Conservation (phyloP, 2,888 invertebrate genomes). For the Andrena dorsata region DNA sequence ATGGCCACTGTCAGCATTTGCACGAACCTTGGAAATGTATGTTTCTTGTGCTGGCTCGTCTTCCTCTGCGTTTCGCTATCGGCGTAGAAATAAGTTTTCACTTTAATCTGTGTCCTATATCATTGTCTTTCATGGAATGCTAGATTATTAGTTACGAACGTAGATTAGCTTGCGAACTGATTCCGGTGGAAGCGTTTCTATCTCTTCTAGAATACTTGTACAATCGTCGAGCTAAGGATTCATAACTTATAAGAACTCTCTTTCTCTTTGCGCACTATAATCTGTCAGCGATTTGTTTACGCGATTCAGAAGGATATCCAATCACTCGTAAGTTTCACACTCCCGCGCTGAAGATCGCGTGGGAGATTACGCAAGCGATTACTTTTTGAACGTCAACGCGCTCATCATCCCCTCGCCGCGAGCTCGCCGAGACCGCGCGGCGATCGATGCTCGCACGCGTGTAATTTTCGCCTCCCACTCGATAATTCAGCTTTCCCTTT, state of each 20-base stretch:
- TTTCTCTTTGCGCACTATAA: conserved; percentile 13
- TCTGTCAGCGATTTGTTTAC: conserved; percentile 21
- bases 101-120: conserved; percentile 6
- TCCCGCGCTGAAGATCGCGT: background rate
- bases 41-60: background rate
- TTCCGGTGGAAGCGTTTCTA: conserved; percentile 64
- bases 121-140: conserved; percentile 30
- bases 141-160: background rate
- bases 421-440: background rate
- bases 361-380: conserved; percentile 2
- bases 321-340: background rate
- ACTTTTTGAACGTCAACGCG: background rate
- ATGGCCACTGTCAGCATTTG: background rate
- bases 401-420: conserved; percentile 1
- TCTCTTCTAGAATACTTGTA: conserved; percentile 54
- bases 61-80: background rate
- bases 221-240: conserved; percentile 37
- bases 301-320: conserved; percentile 1
- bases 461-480: background rate
- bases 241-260: background rate
- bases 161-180: conserved; percentile 63
- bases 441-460: background rate
- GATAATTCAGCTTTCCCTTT: conserved; percentile 8
- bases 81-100: conserved; percentile 18
- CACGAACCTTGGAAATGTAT: background rate